Conservation (phyloP, 2,888 invertebrate genomes). For the Drosophila buzzatii region DNA sequence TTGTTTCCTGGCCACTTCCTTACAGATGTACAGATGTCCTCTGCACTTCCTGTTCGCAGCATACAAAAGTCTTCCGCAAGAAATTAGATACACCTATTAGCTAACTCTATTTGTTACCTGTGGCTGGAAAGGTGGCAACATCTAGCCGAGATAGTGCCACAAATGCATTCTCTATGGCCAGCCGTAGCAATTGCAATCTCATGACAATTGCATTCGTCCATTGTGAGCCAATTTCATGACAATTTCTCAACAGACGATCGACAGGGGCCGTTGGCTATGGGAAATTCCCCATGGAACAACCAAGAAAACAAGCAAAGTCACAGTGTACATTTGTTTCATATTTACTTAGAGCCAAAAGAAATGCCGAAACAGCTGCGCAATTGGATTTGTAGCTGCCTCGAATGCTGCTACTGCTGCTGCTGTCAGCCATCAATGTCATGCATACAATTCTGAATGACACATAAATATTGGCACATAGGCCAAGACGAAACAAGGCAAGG, state of each 20-base stretch:
- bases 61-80: slow-evolving; percentile 68
- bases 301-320: slow-evolving; percentile 62
- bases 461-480: slow-evolving; percentile 71
- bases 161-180: slow-evolving; percentile 40
- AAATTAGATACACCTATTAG: slow-evolving; percentile 65
- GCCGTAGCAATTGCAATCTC: slow-evolving; percentile 35
- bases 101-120: slow-evolving; percentile 42
- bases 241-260: slow-evolving; percentile 73
- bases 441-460: slow-evolving; percentile 79
- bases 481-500: slow-evolving; percentile 61
- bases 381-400: slow-evolving; percentile 65
- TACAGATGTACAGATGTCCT: slow-evolving; percentile 1
- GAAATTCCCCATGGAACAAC: slow-evolving; percentile 28
- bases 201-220: slow-evolving; percentile 65
- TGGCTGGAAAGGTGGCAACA: slow-evolving; percentile 44
- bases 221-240: slow-evolving; percentile 82
- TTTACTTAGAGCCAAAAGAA: slow-evolving; percentile 66
- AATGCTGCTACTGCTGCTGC: slow-evolving; percentile 40
- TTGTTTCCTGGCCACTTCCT: slow-evolving; percentile 4
- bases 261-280: slow-evolving; percentile 28
- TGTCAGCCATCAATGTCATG: slow-evolving; percentile 76
- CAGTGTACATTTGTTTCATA: slow-evolving; percentile 71
- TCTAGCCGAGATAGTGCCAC: slow-evolving; percentile 40
- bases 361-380: slow-evolving; percentile 73
- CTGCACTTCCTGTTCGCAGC: slow-evolving; percentile 48